Evolutionary conservation across 2,888 invertebrate genomes (phyloP).

Genomic region (Ochlodes sylvanus): DNA sequence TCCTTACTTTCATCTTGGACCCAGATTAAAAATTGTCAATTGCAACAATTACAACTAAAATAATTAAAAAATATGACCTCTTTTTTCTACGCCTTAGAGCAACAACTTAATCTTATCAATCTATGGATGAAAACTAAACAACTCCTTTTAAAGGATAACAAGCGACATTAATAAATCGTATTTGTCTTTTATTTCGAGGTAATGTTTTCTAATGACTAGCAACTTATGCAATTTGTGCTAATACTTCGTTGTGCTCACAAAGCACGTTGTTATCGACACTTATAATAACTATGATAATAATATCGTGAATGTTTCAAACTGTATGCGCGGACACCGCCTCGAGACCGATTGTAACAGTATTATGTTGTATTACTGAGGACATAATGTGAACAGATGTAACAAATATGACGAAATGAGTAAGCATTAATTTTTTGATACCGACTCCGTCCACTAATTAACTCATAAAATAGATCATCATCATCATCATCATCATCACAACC

Average conservation of each 20-base stretch:
- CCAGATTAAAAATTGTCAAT: constrained; percentile 69
- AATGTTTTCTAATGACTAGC: constrained; percentile 66
- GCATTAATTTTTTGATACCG: background rate
- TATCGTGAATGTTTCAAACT: constrained; percentile 55
- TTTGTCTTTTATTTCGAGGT: constrained; percentile 75
- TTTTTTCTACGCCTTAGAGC: constrained; percentile 64
- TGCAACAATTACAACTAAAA: constrained; percentile 75
- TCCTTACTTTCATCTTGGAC: constrained; percentile 72
- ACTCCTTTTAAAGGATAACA: constrained; percentile 83
- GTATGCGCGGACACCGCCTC: constrained; percentile 22
- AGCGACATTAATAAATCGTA: constrained; percentile 69
- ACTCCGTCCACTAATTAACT: background rate
- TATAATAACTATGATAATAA: constrained; percentile 44
- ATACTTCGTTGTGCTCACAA: constrained; percentile 65
- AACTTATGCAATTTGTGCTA: constrained; percentile 67
- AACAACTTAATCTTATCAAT: constrained; percentile 67
- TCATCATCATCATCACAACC: too few relatives aligned
- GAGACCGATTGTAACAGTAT: background rate
- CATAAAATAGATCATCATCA: too few relatives aligned
- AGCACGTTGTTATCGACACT: constrained; percentile 51
- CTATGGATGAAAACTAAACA: constrained; percentile 64
- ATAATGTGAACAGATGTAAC: too few relatives aligned
- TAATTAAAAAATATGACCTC: constrained; percentile 70
- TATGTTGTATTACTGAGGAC: too few relatives aligned
- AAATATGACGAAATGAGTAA: too few relatives aligned